Conservation (phyloP, 2,888 invertebrate species). For the Operophtera brumata region DNA sequence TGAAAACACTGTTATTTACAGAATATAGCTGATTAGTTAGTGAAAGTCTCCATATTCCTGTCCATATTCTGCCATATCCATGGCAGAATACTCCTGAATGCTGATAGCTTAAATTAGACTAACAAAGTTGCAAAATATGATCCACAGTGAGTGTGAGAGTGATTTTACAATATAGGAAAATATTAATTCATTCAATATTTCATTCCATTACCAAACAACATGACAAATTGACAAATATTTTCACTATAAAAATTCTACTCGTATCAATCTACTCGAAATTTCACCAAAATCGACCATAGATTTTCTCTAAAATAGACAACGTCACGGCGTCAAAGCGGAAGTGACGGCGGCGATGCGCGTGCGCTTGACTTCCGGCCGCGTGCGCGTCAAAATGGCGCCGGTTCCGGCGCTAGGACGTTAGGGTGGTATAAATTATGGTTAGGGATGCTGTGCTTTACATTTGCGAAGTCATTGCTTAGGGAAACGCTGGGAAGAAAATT, state of each 20-base stretch:
- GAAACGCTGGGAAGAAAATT: background rate
- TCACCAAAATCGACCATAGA: constrained; percentile 54
- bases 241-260: constrained; percentile 14
- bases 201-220: constrained; percentile 14
- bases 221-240: constrained; percentile 11
- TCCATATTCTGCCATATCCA: too few species aligned
- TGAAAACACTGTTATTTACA: too few species aligned
- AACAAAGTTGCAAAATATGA: too few species aligned
- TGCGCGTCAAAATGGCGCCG: constrained; percentile 78
- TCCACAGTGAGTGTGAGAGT: too few species aligned
- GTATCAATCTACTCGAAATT: constrained; percentile 24
- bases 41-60: too few species aligned
- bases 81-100: too few species aligned
- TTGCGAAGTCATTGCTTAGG: constrained; percentile 55
- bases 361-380: constrained; percentile 75
- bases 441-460: constrained; percentile 64
- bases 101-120: too few species aligned
- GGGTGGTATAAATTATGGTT: constrained; percentile 72
- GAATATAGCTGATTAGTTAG: too few species aligned
- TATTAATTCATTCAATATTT: constrained; percentile 11
- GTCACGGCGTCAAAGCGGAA: constrained; percentile 63
- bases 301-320: constrained; percentile 64
- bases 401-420: constrained; percentile 68
- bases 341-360: constrained; percentile 71
- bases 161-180: too few species aligned